Conservation (phyloP, 92 coral and sea anemone species). For the Blastomussa wellsi region DNA sequence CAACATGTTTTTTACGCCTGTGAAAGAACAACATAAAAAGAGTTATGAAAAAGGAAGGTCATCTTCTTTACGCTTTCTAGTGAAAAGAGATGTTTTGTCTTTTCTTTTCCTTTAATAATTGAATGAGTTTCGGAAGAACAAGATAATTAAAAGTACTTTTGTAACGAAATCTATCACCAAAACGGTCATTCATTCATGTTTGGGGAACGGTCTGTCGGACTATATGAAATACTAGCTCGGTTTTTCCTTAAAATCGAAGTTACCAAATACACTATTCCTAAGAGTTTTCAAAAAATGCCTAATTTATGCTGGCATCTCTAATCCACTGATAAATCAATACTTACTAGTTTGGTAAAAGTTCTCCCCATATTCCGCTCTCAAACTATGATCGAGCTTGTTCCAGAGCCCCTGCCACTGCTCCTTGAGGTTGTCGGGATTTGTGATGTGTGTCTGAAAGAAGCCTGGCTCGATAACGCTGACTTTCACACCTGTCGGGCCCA, state of each 20-base stretch:
- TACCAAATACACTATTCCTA: not conserved
- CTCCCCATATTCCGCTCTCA: constrained; percentile 82
- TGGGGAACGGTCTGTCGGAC: no score
- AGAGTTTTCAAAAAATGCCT: not conserved
- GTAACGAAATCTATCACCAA: no score
- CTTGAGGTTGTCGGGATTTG: constrained; percentile 52
- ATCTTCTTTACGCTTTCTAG: not conserved
- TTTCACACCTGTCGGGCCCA: constrained; percentile 57
- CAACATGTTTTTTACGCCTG: constrained; percentile 78
- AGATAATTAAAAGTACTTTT: no score
- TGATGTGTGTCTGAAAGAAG: constrained; percentile 80
- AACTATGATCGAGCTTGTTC: constrained; percentile 61
- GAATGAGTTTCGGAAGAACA: no score
- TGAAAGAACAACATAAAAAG: not conserved
- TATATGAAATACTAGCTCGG: no score
- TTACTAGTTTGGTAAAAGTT: constrained; percentile 71
- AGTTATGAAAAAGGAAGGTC: no score
- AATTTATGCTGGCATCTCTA: not conserved
- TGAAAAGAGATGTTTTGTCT: no score
- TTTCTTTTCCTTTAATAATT: no score
- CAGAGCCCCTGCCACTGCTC: constrained; percentile 67
- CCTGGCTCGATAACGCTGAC: constrained; percentile 93
- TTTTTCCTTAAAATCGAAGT: no score
- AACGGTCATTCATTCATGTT: no score
- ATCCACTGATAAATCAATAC: constrained; percentile 6